phyloP scores from a whole-genome alignment of 2,888 invertebrate genomes.

The Cyclophora punctaria region DNA sequence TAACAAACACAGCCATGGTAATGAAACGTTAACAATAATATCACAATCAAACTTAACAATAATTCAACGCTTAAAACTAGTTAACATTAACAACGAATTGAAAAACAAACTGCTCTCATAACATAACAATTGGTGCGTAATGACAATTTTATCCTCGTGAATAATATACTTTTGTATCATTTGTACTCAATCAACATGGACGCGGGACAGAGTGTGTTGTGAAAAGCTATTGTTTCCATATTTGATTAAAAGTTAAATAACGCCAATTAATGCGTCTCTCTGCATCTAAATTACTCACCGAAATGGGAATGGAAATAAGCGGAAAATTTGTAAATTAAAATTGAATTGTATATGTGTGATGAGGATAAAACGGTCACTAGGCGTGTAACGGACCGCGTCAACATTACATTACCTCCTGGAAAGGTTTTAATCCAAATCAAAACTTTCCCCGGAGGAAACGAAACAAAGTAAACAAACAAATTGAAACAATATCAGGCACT shows the following conservation, averaged over 20 bases:
- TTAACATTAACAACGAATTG: slow-evolving; percentile 47
- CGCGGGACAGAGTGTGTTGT: slow-evolving; percentile 2
- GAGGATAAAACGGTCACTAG: slow-evolving; percentile 44
- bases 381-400: slow-evolving; percentile 16
- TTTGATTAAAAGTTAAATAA: slow-evolving; percentile 21
- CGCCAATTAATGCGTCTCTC: slow-evolving; percentile 15
- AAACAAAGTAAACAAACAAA: slow-evolving; percentile 22
- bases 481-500: slow-evolving; percentile 49
- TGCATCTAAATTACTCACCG: slow-evolving; percentile 9
- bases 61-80: slow-evolving; percentile 66
- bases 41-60: slow-evolving; percentile 63
- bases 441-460: slow-evolving; percentile 34
- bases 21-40: slow-evolving; percentile 45
- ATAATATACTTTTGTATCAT: slow-evolving; percentile 12
- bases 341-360: slow-evolving; percentile 8
- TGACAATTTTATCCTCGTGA: slow-evolving; percentile 51
- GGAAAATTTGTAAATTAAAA: slow-evolving; percentile 13
- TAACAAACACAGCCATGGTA: slow-evolving; percentile 71
- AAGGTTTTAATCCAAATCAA: slow-evolving; percentile 29
- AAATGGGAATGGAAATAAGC: slow-evolving; percentile 10
- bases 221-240: slow-evolving; percentile 15
- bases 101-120: slow-evolving; percentile 24
- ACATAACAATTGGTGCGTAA: slow-evolving; percentile 38
- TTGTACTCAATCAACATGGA: slow-evolving; percentile 12
- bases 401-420: slow-evolving; percentile 27